A percentile compares a stretch with the other conserved stretches of the same genome.
Evolutionary conservation across 2,797 vertebrate genomes (phyloP).

Genomic region (Tapirus indicus): DNA sequence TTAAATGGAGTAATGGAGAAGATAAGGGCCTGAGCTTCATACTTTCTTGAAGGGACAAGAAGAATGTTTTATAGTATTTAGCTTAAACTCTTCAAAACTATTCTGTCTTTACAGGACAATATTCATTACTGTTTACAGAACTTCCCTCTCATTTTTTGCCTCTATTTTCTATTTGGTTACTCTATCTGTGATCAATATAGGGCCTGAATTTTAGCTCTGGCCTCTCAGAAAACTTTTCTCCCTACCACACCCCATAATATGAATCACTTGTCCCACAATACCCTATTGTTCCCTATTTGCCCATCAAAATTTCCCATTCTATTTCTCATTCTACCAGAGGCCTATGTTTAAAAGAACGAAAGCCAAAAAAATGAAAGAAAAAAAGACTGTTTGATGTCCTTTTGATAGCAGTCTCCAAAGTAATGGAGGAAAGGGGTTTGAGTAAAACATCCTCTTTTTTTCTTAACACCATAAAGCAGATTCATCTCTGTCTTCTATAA

Average conservation of each 20-base stretch:
- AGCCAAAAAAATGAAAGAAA: too few species aligned
- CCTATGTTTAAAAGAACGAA: not conserved
- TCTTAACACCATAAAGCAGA: not conserved
- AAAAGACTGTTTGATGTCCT: not conserved
- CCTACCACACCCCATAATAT: not conserved
- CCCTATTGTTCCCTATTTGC: not conserved
- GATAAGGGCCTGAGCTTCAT: not conserved
- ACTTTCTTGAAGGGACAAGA: not conserved
- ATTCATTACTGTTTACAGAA: not conserved
- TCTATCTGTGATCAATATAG: not conserved
- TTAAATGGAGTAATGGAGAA: not conserved
- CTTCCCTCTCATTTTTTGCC: not conserved
- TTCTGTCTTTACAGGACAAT: not conserved
- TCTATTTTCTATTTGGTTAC: conserved; percentile 1
- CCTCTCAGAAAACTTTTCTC: not conserved
- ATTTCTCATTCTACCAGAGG: conserved; percentile 44
- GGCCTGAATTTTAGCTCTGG: not conserved
- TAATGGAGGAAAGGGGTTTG: not conserved
- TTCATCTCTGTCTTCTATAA: not conserved
- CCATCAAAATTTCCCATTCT: not conserved
- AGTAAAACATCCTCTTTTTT: not conserved
- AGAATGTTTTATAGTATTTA: not conserved
- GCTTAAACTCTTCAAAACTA: conserved; percentile 17
- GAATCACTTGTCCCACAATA: not conserved
- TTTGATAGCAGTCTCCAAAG: not conserved